phyloP scores from a whole-genome alignment of 2,797 vertebrate species.

The Allobates femoralis region DNA sequence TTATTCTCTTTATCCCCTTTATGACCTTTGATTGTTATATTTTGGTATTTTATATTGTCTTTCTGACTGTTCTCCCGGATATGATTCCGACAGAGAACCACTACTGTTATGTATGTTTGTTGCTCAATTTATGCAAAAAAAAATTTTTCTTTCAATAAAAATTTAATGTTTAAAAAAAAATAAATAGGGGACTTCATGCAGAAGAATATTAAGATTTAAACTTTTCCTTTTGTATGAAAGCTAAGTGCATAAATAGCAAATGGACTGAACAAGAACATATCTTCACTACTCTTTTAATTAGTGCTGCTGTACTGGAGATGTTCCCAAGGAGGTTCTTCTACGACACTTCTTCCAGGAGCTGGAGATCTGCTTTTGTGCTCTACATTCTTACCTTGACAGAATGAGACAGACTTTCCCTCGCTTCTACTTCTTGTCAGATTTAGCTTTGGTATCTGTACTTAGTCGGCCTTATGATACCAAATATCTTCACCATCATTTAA shows the following conservation, averaged over 20 bases:
- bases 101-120: no score
- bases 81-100: no score
- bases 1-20: no score
- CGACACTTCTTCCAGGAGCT: slow-evolving; percentile 58
- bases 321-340: slow-evolving; percentile 59
- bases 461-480: slow-evolving; percentile 54
- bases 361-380: slow-evolving; percentile 53
- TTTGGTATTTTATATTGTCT: no score
- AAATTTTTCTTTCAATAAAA: no score
- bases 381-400: slow-evolving; percentile 50
- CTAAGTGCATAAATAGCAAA: not conserved
- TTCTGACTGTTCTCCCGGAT: no score
- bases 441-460: slow-evolving; percentile 56
- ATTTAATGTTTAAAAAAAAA: no score
- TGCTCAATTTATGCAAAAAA: no score
- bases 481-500: slow-evolving; percentile 56
- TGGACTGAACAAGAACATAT: not conserved
- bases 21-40: no score
- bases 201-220: not conserved
- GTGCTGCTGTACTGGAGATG: slow-evolving; percentile 61
- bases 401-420: slow-evolving; percentile 60
- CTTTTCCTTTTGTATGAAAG: not conserved
- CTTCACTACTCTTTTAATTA: not conserved
- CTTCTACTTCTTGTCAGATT: slow-evolving; percentile 62
- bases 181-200: no score